phyloP scores from a whole-genome alignment of 1,140 invertebrate genomes.

The Zaprionus africanus region DNA sequence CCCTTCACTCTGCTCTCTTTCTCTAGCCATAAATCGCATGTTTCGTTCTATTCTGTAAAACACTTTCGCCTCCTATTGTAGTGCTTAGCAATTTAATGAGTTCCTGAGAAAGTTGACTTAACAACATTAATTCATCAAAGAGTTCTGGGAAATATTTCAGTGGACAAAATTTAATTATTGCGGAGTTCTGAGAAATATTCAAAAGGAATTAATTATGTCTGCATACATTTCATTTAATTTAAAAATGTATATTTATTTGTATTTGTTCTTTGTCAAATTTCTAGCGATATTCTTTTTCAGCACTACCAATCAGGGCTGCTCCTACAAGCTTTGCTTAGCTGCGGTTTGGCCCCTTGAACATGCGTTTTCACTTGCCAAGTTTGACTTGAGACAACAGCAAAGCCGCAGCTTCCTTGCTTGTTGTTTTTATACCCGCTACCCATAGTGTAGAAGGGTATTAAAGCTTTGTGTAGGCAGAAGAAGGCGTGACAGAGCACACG shows the following conservation, averaged over 20 bases:
- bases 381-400: slow-evolving; percentile 25
- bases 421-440: neutral
- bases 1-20: neutral
- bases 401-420: neutral
- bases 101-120: neutral
- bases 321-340: slow-evolving; percentile 4
- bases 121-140: neutral
- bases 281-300: neutral
- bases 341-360: slow-evolving; percentile 23
- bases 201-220: too few species aligned
- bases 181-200: neutral
- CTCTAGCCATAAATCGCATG: neutral
- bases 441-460: too few species aligned
- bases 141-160: neutral
- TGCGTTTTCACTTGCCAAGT: slow-evolving; percentile 49
- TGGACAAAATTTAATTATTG: neutral
- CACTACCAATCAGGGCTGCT: neutral
- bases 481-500: too few species aligned
- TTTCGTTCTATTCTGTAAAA: slow-evolving; percentile 12
- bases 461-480: too few species aligned
- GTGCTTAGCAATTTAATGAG: neutral
- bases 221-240: too few species aligned
- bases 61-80: slow-evolving; percentile 7
- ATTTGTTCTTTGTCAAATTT: too few species aligned
- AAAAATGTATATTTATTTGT: too few species aligned